Conservation (phyloP, 2,888 invertebrate genomes). For the Rhagonycha fulva region DNA sequence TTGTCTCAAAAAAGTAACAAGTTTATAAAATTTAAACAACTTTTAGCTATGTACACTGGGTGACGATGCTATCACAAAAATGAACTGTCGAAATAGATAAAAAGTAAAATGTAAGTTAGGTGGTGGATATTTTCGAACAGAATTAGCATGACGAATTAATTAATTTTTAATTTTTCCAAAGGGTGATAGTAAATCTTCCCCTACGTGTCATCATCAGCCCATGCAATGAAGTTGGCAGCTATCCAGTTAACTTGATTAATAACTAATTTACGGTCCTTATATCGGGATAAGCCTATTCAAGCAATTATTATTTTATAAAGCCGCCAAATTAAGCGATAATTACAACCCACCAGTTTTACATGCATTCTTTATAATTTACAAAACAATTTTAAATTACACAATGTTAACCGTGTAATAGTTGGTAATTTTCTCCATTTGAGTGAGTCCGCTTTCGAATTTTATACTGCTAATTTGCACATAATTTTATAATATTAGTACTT, state of each 20-base stretch:
- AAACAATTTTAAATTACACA: conserved; percentile 4
- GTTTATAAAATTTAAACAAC: neutral
- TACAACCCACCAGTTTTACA: neutral
- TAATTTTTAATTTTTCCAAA: neutral
- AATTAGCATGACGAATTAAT: neutral
- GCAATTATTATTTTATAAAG: neutral
- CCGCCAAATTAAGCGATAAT: conserved; percentile 1
- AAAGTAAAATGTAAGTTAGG: neutral
- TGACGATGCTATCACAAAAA: neutral
- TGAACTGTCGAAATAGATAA: neutral
- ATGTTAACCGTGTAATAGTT: neutral
- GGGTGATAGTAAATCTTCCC: neutral
- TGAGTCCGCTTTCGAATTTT: neutral
- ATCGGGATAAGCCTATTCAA: conserved; percentile 2
- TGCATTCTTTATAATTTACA: neutral
- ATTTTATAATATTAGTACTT: neutral
- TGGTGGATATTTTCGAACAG: neutral
- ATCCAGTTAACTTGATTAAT: conserved; percentile 17
- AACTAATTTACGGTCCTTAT: conserved; percentile 7
- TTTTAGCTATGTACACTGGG: neutral
- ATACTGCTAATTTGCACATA: neutral
- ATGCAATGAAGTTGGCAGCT: conserved; percentile 9
- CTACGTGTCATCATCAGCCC: conserved; percentile 11
- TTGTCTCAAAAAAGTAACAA: neutral
- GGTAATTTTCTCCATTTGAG: neutral